Evolutionary conservation across 1,140 invertebrate genomes (phyloP), one percentile per base, ranked within the genome.

Genomic region (Plectus sambesii): DNA sequence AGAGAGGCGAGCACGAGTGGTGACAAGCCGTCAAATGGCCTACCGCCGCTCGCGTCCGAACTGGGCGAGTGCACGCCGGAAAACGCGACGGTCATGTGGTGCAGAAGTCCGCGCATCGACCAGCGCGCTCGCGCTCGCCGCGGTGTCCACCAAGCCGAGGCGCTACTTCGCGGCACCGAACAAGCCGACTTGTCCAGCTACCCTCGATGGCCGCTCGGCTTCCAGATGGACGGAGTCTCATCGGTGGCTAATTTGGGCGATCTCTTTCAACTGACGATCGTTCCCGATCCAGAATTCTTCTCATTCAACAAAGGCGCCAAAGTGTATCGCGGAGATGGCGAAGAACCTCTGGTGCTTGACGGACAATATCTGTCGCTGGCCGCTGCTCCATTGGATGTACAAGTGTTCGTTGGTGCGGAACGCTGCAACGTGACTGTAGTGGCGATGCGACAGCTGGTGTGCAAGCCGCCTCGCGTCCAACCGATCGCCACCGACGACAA

Each of bases 401-500:
- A 87, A 67, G 77, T 83, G 53, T 88, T 87, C 5, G 83, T 85
- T 68, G 85, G 87, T 69, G 86, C 92, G 71, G 80, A 82, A 19
- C 88, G 93, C 72, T 85, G 97, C 1, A 79, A 82, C 57, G 89
- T 98, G 5, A 87, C 83, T 6, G 87, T 98, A 55, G 89, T 92
- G 0, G 80, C 78, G 33, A 23, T 46, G 17, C 40, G 49, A 26
- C 62, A 65, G 42, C 42, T 66, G 19, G 52, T 66, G 5, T 66
- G 63, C 60, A 67, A 58, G 15, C 67, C 69, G 19, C 73, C 73
- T 0, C 41, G 79, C 37, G 82, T 86, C 61, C 89, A 90, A n/a
- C 62, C 77, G 2, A 27, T 37, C 19, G 78, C 81, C 33, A 89
- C 83, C 2, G 86, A 90, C 72, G 85, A 89, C 71, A 79, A 80